phyloP scores from a whole-genome alignment of 2,797 vertebrate species.

The Podargus strigoides region DNA sequence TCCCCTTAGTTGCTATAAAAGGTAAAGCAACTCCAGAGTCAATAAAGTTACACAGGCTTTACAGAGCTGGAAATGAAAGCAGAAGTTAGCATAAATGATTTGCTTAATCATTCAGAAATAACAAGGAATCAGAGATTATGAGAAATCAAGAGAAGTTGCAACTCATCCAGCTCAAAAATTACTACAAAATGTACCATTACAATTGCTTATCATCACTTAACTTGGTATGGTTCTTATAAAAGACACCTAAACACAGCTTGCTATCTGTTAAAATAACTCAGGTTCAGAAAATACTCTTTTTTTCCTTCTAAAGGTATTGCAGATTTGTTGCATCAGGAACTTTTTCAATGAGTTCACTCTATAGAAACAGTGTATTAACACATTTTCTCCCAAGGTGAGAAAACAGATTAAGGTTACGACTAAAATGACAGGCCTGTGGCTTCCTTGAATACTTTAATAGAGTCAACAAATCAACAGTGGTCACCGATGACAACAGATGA shows the following conservation, averaged over 20 bases:
- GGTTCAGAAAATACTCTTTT: not conserved
- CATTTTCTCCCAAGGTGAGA: constrained; percentile 67
- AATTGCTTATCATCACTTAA: not conserved
- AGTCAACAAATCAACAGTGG: constrained; percentile 62
- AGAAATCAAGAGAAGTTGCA: not conserved
- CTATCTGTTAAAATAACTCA: not conserved
- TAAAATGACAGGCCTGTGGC: constrained; percentile 62
- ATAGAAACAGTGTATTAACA: constrained; percentile 40
- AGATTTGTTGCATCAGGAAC: not conserved
- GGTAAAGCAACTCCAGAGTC: not conserved
- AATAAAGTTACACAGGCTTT: not conserved
- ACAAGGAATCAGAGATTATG: not conserved
- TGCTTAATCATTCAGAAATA: constrained; percentile 31
- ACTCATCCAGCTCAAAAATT: not conserved
- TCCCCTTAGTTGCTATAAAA: not conserved
- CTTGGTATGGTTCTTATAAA: not conserved
- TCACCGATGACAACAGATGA: constrained; percentile 56
- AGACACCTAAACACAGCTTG: not conserved
- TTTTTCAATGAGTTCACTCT: constrained; percentile 3
- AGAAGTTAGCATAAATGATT: not conserved
- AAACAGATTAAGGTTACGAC: constrained; percentile 68
- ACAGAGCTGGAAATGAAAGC: constrained; percentile 3
- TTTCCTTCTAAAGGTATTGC: not conserved
- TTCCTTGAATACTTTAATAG: constrained; percentile 59
- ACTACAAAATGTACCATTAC: accelerated